A percentile compares a stretch with the other conserved stretches of the same genome.
Evolutionary conservation across 1,140 invertebrate species (phyloP).

Genomic region (Caerostris darwini): DNA sequence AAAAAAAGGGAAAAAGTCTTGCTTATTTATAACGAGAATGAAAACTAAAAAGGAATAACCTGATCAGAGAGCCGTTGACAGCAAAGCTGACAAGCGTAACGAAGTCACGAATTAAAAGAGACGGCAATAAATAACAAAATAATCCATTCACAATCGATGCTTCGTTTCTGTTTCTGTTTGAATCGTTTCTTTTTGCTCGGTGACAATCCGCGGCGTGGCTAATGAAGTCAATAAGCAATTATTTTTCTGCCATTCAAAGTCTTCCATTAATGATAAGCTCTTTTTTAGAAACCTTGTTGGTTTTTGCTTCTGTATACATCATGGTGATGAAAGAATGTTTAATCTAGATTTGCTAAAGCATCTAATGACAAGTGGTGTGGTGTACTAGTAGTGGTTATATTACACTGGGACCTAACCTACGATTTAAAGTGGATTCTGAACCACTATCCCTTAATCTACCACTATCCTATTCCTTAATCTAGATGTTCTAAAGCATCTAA

Average conservation of each 20-base stretch:
- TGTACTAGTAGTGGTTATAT: too few species aligned
- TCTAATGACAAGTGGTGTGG: too few species aligned
- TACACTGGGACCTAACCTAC: too few species aligned
- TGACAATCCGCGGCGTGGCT: neutral
- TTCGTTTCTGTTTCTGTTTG: neutral
- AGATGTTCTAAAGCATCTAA: too few species aligned
- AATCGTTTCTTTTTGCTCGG: neutral
- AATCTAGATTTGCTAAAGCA: too few species aligned
- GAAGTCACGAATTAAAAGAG: neutral
- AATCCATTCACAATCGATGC: conserved; percentile 5
- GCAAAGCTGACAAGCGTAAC: neutral
- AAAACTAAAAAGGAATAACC: neutral
- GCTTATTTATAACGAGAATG: neutral
- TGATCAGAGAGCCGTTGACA: neutral
- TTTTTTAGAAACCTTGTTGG: too few species aligned
- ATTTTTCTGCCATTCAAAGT: neutral
- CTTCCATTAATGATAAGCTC: neutral
- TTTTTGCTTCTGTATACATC: neutral
- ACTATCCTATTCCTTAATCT: too few species aligned
- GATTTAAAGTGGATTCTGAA: too few species aligned
- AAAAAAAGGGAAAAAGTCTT: neutral
- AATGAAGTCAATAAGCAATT: conserved; percentile 33
- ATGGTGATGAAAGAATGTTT: neutral
- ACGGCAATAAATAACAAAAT: neutral
- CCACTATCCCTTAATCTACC: too few species aligned